Evolutionary conservation across 2,888 invertebrate genomes (phyloP), one percentile per base, ranked within the genome.

Genomic region (Uloborus plumipes): DNA sequence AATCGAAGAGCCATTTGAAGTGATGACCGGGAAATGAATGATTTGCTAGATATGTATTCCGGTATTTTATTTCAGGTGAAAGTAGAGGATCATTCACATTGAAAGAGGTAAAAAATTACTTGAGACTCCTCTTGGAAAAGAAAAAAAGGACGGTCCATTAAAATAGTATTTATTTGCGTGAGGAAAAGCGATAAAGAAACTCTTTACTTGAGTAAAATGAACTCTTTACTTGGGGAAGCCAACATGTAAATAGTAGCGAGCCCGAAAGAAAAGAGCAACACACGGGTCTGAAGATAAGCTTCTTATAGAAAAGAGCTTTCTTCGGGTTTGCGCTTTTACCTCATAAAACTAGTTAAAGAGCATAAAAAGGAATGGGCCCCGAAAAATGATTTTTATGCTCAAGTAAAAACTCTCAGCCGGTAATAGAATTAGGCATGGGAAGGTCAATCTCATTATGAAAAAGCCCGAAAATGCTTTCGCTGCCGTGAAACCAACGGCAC

Each of bases 371-470:
- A 70, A 71, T 65, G n/a, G 61, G 59, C 26, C 69, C 69, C 39
- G 61, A 72, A 77, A 78, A 78, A 58, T 78, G 64, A 78, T 78
- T 58, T 49, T 53, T 69, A 50, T 51, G 58, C 55, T 22, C 18
- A 31, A 26, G 58, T n/a, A 51, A 58, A 77, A 62, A 77, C 76
- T 70, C 77, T 71, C 64, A 20, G 31, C 55, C 26, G 39, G 49
- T 74, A 80, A 74, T 64, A 51, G 69, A 70, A 74, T 74, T 74
- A 74, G 64, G 64, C 58, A 73, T 61, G 69, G 61, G 47, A 58
- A 58, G 80, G 80, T 80, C 69, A 74, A 80, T 74, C 80, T 74
- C 64, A 74, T 80, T 80, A 80, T 70, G 58, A 74, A 80, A 79
- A 75, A 69, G 39, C 13, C 26, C 9, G 22, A 18, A 65, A 62